These are phyloP conservation scores for Osedax frankpressi DNA, from an alignment of 2,888 invertebrate species.

Conservation along the genomic window DNA sequence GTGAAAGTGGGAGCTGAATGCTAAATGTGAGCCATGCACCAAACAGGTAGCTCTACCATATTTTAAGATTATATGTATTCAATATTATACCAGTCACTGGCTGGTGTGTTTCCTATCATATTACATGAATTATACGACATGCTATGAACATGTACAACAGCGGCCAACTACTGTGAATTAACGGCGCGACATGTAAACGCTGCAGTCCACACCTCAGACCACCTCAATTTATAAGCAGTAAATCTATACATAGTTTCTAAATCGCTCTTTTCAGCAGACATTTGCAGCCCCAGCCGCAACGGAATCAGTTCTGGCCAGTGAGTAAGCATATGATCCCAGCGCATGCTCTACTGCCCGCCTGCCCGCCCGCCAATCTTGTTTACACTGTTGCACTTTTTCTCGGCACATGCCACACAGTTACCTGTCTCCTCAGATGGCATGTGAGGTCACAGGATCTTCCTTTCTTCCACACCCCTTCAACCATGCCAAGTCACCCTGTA, in stretches of 20 bases:
- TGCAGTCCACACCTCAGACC: neutral
- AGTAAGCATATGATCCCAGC: slow-evolving; percentile 3
- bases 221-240: slow-evolving; percentile 10
- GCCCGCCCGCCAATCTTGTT: too few species aligned
- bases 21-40: neutral
- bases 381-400: neutral
- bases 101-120: neutral
- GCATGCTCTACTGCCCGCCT: neutral
- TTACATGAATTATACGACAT: neutral
- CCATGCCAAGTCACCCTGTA: slow-evolving; percentile 3
- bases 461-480: neutral
- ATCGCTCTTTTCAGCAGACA: neutral
- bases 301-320: neutral
- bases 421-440: neutral
- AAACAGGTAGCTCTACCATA: neutral
- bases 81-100: neutral
- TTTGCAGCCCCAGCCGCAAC: neutral
- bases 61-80: neutral
- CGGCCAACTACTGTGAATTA: neutral
- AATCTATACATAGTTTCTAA: slow-evolving; percentile 6
- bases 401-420: neutral
- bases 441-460: neutral
- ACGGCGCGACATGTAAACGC: neutral
- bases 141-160: neutral
- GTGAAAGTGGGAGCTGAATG: neutral